These are phyloP conservation scores for Rhodophaea formosa DNA, from an alignment of 2,888 invertebrate species.

Conservation along the genomic window DNA sequence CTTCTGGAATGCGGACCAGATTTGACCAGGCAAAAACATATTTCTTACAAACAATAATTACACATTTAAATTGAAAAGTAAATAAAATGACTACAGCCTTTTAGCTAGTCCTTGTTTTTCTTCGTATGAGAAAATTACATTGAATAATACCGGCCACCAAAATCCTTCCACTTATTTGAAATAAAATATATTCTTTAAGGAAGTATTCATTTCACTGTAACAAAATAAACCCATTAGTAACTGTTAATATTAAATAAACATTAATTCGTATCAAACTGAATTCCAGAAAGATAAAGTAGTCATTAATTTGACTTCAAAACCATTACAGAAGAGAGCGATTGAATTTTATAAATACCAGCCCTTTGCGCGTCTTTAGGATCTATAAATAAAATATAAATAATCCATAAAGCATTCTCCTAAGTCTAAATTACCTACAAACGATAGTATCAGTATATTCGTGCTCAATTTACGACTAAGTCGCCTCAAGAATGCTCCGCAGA, in stretches of 20 bases:
- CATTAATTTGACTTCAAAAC: slow-evolving; percentile 8
- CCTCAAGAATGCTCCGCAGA: slow-evolving; percentile 59
- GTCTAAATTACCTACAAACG: slow-evolving; percentile 61
- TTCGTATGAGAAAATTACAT: too few relatives aligned
- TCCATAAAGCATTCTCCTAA: slow-evolving; percentile 48
- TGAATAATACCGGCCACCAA: too few relatives aligned
- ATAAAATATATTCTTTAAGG: too few relatives aligned
- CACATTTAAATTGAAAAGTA: too few relatives aligned
- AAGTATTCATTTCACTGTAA: background rate
- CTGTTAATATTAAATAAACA: background rate
- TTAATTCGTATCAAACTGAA: slow-evolving; percentile 10
- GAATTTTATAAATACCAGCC: slow-evolving; percentile 18
- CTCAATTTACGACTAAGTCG: slow-evolving; percentile 66
- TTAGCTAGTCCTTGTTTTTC: too few relatives aligned
- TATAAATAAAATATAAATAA: slow-evolving; percentile 18
- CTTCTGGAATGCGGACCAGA: too few relatives aligned
- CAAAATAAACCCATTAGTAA: background rate
- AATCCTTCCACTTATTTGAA: too few relatives aligned
- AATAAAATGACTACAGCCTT: too few relatives aligned
- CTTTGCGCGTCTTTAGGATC: background rate
- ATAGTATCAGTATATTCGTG: slow-evolving; percentile 62
- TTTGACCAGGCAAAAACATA: too few relatives aligned
- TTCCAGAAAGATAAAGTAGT: slow-evolving; percentile 2
- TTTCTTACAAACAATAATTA: too few relatives aligned
- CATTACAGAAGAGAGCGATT: slow-evolving; percentile 5